A percentile compares a stretch with the other conserved stretches of the same genome.
phyloP scores from a whole-genome alignment of 2,888 invertebrate genomes.

The Scaptomyza caliginosa region DNA sequence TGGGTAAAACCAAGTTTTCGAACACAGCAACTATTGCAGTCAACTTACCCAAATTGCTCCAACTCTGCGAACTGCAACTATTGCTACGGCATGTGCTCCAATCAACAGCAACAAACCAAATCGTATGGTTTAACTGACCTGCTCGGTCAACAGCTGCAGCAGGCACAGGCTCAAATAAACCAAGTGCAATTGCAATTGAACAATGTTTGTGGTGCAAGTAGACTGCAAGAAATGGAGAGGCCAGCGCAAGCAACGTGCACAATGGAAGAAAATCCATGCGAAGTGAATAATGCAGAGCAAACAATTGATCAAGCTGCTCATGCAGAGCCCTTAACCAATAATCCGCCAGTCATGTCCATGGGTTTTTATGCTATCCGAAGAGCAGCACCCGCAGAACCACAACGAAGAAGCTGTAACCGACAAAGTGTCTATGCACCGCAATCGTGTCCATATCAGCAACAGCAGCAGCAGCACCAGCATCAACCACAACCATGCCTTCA shows the following conservation, averaged over 20 bases:
- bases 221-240: conserved; percentile 4
- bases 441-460: not conserved
- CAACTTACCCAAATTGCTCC: not conserved
- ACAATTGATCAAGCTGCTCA: not conserved
- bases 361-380: not conserved
- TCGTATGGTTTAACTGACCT: conserved; percentile 41
- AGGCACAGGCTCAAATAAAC: conserved; percentile 60
- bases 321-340: not conserved
- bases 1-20: not conserved
- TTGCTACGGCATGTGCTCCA: not conserved
- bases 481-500: conserved; percentile 4
- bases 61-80: not conserved
- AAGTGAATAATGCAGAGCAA: not conserved
- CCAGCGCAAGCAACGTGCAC: not conserved
- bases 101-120: not conserved
- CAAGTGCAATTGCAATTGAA: conserved; percentile 53
- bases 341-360: not conserved
- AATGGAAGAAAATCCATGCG: not conserved
- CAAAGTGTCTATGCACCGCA: not conserved
- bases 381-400: not conserved
- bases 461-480: not conserved
- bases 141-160: conserved; percentile 58
- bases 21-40: not conserved
- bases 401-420: not conserved
- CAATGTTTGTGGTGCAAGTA: conserved; percentile 20